phyloP scores from a whole-genome alignment of 2,113 vertebrate genomes.

The Seriola rivoliana region DNA sequence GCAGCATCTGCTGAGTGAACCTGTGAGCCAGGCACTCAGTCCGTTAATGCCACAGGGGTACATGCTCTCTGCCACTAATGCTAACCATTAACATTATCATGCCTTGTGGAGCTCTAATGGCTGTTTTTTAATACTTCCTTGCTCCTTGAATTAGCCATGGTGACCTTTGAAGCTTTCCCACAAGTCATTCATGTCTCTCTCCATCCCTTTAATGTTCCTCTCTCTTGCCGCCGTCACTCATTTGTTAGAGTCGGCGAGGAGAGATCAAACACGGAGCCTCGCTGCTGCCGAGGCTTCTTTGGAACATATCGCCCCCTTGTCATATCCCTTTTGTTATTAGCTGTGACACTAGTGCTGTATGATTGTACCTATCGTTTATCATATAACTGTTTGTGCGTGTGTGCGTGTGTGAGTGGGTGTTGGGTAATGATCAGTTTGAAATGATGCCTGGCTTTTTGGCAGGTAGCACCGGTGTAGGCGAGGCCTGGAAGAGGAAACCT shows the following conservation, averaged over 20 bases:
- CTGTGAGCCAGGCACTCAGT: slow-evolving; percentile 31
- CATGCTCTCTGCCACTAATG: slow-evolving; percentile 46
- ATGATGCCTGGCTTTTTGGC: slow-evolving; percentile 23
- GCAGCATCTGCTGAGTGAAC: slow-evolving; percentile 38
- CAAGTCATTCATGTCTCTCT: slow-evolving; percentile 38
- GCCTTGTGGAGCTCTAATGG: slow-evolving; percentile 59
- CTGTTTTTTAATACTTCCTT: slow-evolving; percentile 63
- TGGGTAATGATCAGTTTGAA: slow-evolving; percentile 39
- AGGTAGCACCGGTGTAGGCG: neutral
- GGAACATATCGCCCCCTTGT: slow-evolving; percentile 29
- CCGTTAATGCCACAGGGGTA: slow-evolving; percentile 30
- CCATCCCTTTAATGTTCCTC: slow-evolving; percentile 54
- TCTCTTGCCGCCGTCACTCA: slow-evolving; percentile 43
- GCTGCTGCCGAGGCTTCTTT: slow-evolving; percentile 19
- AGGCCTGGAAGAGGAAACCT: neutral
- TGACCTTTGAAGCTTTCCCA: slow-evolving; percentile 65
- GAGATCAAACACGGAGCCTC: slow-evolving; percentile 54
- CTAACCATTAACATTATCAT: slow-evolving; percentile 64
- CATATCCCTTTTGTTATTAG: slow-evolving; percentile 51
- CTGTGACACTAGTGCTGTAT: slow-evolving; percentile 25
- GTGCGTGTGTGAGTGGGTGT: slow-evolving; percentile 2
- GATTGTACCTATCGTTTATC: slow-evolving; percentile 38
- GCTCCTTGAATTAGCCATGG: slow-evolving; percentile 62
- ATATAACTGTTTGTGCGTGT: slow-evolving; percentile 18
- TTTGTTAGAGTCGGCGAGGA: slow-evolving; percentile 25